Conservation (phyloP, 1,140 invertebrate species). For the Eumeta japonica region DNA sequence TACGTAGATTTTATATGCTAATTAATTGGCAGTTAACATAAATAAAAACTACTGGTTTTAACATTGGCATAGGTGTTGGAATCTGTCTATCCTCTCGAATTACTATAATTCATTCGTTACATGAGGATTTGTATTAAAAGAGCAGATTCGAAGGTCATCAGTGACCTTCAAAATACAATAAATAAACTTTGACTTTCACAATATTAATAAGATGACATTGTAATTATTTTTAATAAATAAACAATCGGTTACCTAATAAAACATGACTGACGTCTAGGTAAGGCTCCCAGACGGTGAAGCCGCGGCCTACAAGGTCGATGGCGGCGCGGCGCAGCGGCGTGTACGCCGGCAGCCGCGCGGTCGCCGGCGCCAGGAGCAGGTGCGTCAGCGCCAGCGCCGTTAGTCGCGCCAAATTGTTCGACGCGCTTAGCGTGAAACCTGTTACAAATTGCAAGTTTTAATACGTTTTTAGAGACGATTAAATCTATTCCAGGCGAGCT, state of each 20-base stretch:
- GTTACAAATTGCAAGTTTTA: slow-evolving; percentile 6
- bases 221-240: neutral
- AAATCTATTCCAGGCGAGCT: neutral
- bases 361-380: slow-evolving; percentile 84
- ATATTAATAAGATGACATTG: neutral
- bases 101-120: too few relatives aligned
- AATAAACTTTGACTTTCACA: neutral
- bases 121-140: too few relatives aligned
- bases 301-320: slow-evolving; percentile 93
- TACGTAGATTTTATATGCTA: too few relatives aligned
- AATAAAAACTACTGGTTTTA: too few relatives aligned
- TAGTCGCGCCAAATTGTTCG: slow-evolving; percentile 85
- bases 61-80: too few relatives aligned
- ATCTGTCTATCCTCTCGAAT: too few relatives aligned
- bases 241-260: slow-evolving; percentile 72
- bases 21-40: too few relatives aligned
- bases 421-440: slow-evolving; percentile 50
- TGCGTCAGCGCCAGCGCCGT: slow-evolving; percentile 94
- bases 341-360: slow-evolving; percentile 78
- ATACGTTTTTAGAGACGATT: neutral
- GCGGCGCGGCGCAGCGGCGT: slow-evolving; percentile 90
- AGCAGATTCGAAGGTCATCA: too few relatives aligned
- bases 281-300: slow-evolving; percentile 98
- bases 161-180: neutral
- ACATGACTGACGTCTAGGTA: slow-evolving; percentile 96